phyloP scores from a whole-genome alignment of 2,797 vertebrate species.

The Chaetodon trifasciatus region DNA sequence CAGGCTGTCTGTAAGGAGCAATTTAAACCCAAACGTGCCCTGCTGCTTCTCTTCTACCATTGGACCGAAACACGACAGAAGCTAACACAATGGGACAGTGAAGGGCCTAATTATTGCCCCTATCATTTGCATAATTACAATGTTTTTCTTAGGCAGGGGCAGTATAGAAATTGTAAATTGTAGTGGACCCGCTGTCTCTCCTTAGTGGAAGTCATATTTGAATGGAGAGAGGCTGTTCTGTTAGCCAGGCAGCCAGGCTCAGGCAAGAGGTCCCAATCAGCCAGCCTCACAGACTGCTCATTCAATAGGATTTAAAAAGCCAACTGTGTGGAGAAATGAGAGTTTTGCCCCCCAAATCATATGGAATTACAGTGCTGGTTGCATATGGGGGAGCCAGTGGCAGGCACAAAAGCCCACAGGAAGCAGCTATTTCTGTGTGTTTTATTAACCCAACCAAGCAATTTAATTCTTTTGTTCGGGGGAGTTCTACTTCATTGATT shows the following conservation, averaged over 20 bases:
- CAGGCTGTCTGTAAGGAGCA: slow-evolving; percentile 70
- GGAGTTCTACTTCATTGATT: slow-evolving; percentile 99
- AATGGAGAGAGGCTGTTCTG: slow-evolving; percentile 93
- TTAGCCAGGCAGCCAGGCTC: slow-evolving; percentile 87
- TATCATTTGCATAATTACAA: slow-evolving; percentile 90
- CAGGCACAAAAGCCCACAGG: slow-evolving; percentile 99
- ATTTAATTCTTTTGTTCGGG: slow-evolving; percentile 99
- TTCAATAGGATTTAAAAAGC: slow-evolving; percentile 99
- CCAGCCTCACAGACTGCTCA: slow-evolving; percentile 88
- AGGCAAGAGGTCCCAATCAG: slow-evolving; percentile 80
- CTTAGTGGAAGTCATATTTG: slow-evolving; percentile 91
- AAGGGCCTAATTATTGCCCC: slow-evolving; percentile 88
- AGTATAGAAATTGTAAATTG: slow-evolving; percentile 89
- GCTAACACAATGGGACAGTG: slow-evolving; percentile 81
- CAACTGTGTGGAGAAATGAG: slow-evolving; percentile 99
- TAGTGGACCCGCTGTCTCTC: slow-evolving; percentile 83
- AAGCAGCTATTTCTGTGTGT: slow-evolving; percentile 99
- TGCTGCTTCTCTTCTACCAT: slow-evolving; percentile 61
- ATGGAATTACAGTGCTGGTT: slow-evolving; percentile 99
- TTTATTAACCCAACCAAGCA: slow-evolving; percentile 99
- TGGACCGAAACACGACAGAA: slow-evolving; percentile 73
- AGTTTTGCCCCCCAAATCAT: slow-evolving; percentile 99
- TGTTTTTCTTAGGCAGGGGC: slow-evolving; percentile 80
- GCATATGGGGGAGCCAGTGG: slow-evolving; percentile 91
- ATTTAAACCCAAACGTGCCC: slow-evolving; percentile 69